Evolutionary conservation across 2,113 vertebrate species (phyloP), one percentile per base, ranked within the genome.

Genomic region (Climacteris rufus): DNA sequence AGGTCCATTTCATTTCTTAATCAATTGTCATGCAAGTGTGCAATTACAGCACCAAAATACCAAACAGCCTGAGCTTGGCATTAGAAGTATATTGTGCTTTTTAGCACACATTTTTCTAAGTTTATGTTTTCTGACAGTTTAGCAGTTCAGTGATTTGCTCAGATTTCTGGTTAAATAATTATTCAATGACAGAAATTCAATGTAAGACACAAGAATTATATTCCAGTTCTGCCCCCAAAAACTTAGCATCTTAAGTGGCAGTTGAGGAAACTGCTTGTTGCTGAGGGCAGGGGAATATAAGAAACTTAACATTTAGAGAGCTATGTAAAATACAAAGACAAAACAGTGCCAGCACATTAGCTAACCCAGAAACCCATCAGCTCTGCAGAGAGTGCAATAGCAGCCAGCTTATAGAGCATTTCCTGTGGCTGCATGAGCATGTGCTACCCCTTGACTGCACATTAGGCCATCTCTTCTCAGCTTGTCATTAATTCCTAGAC

Each of bases 401-500:
- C 76, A 83, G 59, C 71, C 87, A 90, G 44, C 44, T 64, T 72
- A 35, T 0, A 37, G 88, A 88, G 88, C 65, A 9, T 69, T 94
- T 93, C 83, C 94, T 89, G 88, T 60, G 88, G 80, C 10, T 42
- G 25, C 65, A 47, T 39, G 72, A 89, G 90, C 69, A 88, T 93
- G 88, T 93, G 90, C 68, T 93, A 35, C 42, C 90, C 90, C 86
- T 88, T 93, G 45, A 69, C 35, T 87, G 90, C 83, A 50, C 80
- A 71, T 95, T 79, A 91, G 88, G 92, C 83, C 93, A 63, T 93
- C 90, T 82, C 83, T 93, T 92, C 90, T 87, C 88, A 94, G 92
- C 92, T 95, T 96, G 86, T 96, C 80, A 40, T 53, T 96, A 94
- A 94, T 96, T 93, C 88, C 90, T 87, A 93, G 88, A 95, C 96